Base-by-base conservation (phyloP, 23 tunicate genomes). In the Botrylloides violaceus region DNA sequence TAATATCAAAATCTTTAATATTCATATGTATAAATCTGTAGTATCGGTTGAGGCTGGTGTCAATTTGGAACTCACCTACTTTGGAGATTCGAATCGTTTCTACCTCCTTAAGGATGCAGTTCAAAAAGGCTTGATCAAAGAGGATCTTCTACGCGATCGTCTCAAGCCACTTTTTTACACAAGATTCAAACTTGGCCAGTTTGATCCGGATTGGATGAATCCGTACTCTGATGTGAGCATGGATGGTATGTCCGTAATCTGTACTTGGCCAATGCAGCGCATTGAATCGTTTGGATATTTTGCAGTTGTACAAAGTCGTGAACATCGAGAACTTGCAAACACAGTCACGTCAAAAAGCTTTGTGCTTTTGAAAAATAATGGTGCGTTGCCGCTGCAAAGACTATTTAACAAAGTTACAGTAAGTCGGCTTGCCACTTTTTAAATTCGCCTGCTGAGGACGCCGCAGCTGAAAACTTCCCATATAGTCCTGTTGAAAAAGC, bases 361-460 rank as follows among this genome's bases (percentile, higher is more conserved):
- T 47, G 96, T 88, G 47, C 61, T 88, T 58, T 71, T 88, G n/a
- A 88, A 88, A 38, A 87, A 87, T 58, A 72, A 88, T 49, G 84
- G 84, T 4, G 43, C 71, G 19, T 62, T 88, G 65, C 96, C 96
- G 12, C 29, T 88, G 34, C 62, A 71, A 32, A 29, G 33, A 66
- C 24, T 23, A 24, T 76, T 58, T 65, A 66, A 78, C 18, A 71
- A 63, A 29, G 65, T 77, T 53, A 77, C 87, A 36, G 96, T 87
- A 68, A 70, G 96, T n/a, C n/a, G n/a, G n/a, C n/a, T n/a, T n/a
- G n/a, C n/a, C n/a, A n/a, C n/a, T n/a, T n/a, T n/a, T n/a, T n/a
- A n/a, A n/a, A n/a, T n/a, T n/a, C n/a, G n/a, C n/a, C n/a, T n/a
- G n/a, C n/a, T n/a, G n/a, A n/a, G n/a, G n/a, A n/a, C n/a, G n/a